Conservation (phyloP, 2,888 invertebrate species). For the Campopleginae sp. region DNA sequence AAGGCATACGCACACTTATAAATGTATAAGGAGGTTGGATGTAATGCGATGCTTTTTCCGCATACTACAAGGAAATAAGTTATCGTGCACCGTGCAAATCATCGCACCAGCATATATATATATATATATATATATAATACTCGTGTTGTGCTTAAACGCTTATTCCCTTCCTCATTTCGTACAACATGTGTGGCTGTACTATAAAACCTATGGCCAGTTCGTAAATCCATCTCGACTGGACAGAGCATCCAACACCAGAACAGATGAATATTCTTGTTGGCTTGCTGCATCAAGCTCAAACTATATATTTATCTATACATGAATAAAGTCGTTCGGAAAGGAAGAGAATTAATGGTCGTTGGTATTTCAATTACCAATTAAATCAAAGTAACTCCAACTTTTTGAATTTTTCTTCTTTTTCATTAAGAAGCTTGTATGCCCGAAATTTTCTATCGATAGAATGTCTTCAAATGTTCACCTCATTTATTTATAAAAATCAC, state of each 20-base stretch:
- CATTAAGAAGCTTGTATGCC: no score
- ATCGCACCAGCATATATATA: conserved; percentile 27
- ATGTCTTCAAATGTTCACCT: no score
- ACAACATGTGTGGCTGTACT: conserved; percentile 53
- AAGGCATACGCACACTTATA: background rate
- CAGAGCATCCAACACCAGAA: conserved; percentile 48
- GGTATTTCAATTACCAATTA: no score
- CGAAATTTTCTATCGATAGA: no score
- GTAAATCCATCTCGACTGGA: conserved; percentile 64
- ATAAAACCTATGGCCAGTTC: conserved; percentile 59
- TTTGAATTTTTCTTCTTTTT: no score
- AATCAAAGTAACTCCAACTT: no score
- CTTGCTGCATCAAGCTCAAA: background rate
- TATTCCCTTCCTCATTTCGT: conserved; percentile 57
- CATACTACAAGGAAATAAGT: conserved; percentile 62
- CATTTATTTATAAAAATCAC: no score
- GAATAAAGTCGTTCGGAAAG: no score
- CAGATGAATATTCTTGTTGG: conserved; percentile 42
- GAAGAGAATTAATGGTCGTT: background rate
- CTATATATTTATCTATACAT: conserved; percentile 13
- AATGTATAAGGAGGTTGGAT: background rate
- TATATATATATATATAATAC: conserved; percentile 20
- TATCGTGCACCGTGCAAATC: conserved; percentile 60
- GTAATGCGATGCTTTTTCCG: conserved; percentile 55
- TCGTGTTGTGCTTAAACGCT: conserved; percentile 30